Conservation (phyloP, 2,113 vertebrate species). For the Corydoras maculifer region DNA sequence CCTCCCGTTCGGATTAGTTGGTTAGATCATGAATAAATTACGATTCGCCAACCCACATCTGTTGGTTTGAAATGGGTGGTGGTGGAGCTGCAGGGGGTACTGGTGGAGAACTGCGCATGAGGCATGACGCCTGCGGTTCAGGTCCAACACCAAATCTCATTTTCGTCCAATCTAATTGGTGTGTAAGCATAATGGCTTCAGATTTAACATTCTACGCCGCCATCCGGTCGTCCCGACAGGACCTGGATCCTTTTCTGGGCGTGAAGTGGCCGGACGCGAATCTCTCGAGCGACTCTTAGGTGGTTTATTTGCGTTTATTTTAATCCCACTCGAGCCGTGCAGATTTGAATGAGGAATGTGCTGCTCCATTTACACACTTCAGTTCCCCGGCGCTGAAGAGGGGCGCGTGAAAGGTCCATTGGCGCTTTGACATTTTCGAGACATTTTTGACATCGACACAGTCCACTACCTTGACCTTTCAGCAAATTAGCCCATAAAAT, state of each 20-base stretch:
- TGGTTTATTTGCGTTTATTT: not conserved
- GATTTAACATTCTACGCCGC: constrained; percentile 27
- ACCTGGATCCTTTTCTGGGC: not conserved
- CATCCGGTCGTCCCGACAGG: constrained; percentile 12
- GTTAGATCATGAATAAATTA: too few species aligned
- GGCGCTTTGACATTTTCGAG: constrained; percentile 68
- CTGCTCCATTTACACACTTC: constrained; percentile 10
- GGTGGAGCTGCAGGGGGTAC: too few species aligned
- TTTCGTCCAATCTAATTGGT: constrained; percentile 34
- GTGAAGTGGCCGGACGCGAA: not conserved
- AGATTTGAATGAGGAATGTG: constrained; percentile 22
- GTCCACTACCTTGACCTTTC: constrained; percentile 70
- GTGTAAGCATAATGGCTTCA: constrained; percentile 40
- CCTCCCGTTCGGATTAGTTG: too few species aligned
- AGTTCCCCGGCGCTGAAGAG: constrained; percentile 29
- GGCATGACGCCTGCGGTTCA: constrained; percentile 2
- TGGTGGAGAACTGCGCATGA: constrained; percentile 4
- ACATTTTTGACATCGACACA: constrained; percentile 65
- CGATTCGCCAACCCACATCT: too few species aligned
- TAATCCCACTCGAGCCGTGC: constrained; percentile 20
- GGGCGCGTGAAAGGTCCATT: constrained; percentile 49
- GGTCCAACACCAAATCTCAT: constrained; percentile 35
- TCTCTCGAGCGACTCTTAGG: constrained; percentile 8
- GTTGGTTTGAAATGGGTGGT: too few species aligned
- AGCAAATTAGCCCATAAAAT: constrained; percentile 67